Evolutionary conservation across 2,113 vertebrate species (phyloP).

Genomic region (Brachypteracias leptosomus): DNA sequence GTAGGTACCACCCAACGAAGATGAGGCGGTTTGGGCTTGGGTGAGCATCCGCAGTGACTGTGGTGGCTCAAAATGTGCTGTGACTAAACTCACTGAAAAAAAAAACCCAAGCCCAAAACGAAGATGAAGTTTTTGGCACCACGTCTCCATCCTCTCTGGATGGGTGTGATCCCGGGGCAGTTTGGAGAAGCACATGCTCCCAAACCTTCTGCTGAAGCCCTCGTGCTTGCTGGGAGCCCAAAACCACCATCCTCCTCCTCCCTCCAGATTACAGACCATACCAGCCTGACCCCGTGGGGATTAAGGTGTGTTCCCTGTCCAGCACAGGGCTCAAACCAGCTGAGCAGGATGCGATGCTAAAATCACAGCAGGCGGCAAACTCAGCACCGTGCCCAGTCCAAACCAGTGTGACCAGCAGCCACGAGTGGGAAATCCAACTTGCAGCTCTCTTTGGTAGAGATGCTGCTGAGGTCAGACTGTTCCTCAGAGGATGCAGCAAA

Average conservation of each 20-base stretch:
- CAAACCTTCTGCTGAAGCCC: not conserved
- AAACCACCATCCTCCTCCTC: not conserved
- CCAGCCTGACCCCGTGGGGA: not conserved
- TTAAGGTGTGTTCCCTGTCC: constrained; percentile 12
- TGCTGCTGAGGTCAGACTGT: not conserved
- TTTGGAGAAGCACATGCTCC: not conserved
- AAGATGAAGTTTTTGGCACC: not conserved
- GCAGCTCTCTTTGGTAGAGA: not conserved
- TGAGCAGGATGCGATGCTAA: not conserved
- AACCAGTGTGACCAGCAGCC: constrained; percentile 42
- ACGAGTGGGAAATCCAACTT: not conserved
- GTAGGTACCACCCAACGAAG: not conserved
- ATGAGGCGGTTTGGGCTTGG: not conserved
- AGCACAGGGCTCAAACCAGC: not conserved
- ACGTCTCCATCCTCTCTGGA: not conserved
- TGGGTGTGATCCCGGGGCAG: not conserved
- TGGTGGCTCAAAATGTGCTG: not conserved
- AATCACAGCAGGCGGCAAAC: not conserved
- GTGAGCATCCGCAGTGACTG: not conserved
- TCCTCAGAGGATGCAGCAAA: not conserved
- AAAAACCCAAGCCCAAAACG: not conserved
- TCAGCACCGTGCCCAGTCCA: constrained; percentile 10
- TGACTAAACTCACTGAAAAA: not conserved
- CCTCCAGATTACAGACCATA: not conserved
- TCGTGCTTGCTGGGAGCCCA: not conserved